Conservation (phyloP, 2,888 invertebrate species). For the Nomada fucata region DNA sequence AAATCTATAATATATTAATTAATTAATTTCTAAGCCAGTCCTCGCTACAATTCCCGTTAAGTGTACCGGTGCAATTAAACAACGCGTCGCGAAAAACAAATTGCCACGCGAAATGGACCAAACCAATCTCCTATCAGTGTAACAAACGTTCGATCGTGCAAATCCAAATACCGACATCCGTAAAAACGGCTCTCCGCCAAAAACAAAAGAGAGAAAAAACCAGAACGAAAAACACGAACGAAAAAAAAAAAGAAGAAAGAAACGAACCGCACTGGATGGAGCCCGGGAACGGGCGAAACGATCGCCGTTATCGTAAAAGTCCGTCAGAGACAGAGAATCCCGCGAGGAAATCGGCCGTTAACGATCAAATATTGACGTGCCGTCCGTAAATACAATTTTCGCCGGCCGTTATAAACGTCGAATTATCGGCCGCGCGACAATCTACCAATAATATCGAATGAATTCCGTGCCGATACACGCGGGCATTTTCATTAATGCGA, state of each 20-base stretch:
- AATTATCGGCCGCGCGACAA: slow-evolving; percentile 56
- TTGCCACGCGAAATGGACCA: too few relatives aligned
- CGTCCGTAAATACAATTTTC: slow-evolving; percentile 61
- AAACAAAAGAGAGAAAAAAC: too few relatives aligned
- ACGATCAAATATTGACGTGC: slow-evolving; percentile 59
- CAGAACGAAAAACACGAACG: not conserved
- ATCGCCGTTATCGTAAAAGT: not conserved
- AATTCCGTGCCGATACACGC: slow-evolving; percentile 58
- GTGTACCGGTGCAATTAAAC: too few relatives aligned
- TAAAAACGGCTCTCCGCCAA: not conserved
- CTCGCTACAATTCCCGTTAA: too few relatives aligned
- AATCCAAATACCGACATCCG: not conserved
- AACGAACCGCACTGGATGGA: slow-evolving; percentile 6
- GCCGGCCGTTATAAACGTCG: slow-evolving; percentile 56
- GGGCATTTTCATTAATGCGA: slow-evolving; percentile 62
- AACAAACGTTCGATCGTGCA: not conserved
- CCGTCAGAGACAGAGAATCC: not conserved
- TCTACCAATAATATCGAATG: slow-evolving; percentile 63
- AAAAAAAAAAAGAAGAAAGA: not conserved
- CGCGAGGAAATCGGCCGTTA: slow-evolving; percentile 26
- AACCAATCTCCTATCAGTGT: too few relatives aligned
- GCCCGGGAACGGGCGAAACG: not conserved
- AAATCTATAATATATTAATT: too few relatives aligned
- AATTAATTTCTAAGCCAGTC: too few relatives aligned
- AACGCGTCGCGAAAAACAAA: too few relatives aligned